These are phyloP conservation scores for Tetragnatha montana DNA, from an alignment of 2,888 invertebrate species.

Conservation along the genomic window DNA sequence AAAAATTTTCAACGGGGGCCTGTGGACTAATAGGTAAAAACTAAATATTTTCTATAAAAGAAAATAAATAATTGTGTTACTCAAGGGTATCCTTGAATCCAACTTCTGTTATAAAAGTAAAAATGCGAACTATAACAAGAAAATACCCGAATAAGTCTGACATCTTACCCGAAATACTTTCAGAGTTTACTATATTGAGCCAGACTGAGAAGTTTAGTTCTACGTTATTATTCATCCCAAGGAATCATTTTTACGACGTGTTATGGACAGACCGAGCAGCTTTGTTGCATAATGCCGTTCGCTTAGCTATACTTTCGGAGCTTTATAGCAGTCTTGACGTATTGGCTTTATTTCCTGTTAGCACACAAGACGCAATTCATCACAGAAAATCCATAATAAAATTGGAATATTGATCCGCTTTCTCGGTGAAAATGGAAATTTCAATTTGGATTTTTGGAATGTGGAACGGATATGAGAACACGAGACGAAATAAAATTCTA, in stretches of 20 bases:
- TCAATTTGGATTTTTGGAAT: not conserved
- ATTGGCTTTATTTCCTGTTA: slow-evolving; percentile 1
- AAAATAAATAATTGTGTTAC: not conserved
- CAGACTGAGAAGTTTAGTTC: not conserved
- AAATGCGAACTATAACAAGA: too few relatives aligned
- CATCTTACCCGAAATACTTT: not conserved
- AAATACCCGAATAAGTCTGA: too few relatives aligned
- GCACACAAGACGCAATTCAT: slow-evolving; percentile 5
- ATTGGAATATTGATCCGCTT: not conserved
- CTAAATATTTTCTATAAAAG: not conserved
- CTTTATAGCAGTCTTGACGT: slow-evolving; percentile 8
- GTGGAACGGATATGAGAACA: not conserved
- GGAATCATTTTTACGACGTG: not conserved
- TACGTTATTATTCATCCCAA: not conserved
- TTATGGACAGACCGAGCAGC: not conserved
- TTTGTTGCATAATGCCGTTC: not conserved
- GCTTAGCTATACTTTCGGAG: not conserved
- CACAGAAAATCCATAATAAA: not conserved
- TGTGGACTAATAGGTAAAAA: too few relatives aligned
- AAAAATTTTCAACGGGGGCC: too few relatives aligned
- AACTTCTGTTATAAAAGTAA: too few relatives aligned
- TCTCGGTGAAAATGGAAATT: not conserved
- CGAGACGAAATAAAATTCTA: not conserved
- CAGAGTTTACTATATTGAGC: not conserved
- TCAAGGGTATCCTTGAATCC: not conserved